These are phyloP conservation scores for Drosophila suboccidentalis DNA, from an alignment of 2,888 invertebrate species.

Conservation along the genomic window DNA sequence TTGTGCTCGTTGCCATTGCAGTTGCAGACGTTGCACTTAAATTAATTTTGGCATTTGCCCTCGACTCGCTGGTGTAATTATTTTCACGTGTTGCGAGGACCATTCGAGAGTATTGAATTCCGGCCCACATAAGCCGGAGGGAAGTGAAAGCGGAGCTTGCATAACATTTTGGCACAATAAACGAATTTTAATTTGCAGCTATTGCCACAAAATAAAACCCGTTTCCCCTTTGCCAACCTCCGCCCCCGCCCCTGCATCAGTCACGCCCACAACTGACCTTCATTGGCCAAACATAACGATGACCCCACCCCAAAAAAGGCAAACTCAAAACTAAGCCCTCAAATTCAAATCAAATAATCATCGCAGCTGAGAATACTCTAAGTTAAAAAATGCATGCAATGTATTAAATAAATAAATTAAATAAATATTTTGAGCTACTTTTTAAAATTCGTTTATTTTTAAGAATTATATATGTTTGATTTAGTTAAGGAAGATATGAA, in stretches of 20 bases:
- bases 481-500: too few relatives aligned
- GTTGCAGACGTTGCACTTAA: conserved; percentile 47
- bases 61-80: conserved; percentile 62
- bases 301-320: conserved; percentile 37
- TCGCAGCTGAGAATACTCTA: conserved; percentile 38
- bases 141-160: conserved; percentile 53
- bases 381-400: not conserved
- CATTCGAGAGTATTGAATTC: conserved; percentile 57
- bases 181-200: conserved; percentile 77
- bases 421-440: too few relatives aligned
- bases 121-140: conserved; percentile 20
- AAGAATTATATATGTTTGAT: too few relatives aligned
- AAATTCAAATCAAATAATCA: conserved; percentile 10
- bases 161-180: conserved; percentile 72
- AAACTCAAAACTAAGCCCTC: conserved; percentile 45
- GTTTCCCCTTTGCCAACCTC: conserved; percentile 12
- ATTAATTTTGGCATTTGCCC: conserved; percentile 50
- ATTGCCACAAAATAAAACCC: conserved; percentile 27
- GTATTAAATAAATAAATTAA: too few relatives aligned
- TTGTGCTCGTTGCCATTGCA: conserved; percentile 49
- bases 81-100: conserved; percentile 55
- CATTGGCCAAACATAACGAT: conserved; percentile 46
- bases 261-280: conserved; percentile 24
- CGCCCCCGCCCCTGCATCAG: conserved; percentile 2
- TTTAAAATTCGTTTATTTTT: too few relatives aligned